Percentiles rank a stretch among this genome's conserved stretches.
Conservation (phyloP, 2,113 vertebrate species). For the Phycodurus eques region DNA sequence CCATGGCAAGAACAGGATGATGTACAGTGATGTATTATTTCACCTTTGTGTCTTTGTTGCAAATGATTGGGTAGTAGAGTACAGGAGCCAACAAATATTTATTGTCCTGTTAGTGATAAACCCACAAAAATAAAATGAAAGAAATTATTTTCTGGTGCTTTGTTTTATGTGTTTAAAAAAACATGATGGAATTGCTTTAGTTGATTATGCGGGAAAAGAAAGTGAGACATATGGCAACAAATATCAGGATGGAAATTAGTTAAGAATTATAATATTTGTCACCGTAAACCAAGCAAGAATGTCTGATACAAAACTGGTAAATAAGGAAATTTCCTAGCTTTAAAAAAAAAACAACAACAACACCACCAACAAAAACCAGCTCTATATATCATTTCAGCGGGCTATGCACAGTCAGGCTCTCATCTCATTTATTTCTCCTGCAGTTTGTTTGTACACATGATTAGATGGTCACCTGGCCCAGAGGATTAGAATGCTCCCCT, state of each 20-base stretch:
- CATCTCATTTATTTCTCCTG: slow-evolving; percentile 55
- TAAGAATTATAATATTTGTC: slow-evolving; percentile 42
- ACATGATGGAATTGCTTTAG: background rate
- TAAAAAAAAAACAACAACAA: slow-evolving; percentile 2
- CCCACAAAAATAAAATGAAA: slow-evolving; percentile 6
- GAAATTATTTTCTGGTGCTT: background rate
- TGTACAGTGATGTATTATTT: background rate
- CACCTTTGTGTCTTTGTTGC: background rate
- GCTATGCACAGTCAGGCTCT: slow-evolving; percentile 41
- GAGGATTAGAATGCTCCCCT: slow-evolving; percentile 75
- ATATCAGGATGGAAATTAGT: slow-evolving; percentile 48
- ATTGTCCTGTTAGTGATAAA: background rate
- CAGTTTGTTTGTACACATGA: slow-evolving; percentile 63
- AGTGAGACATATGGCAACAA: slow-evolving; percentile 53
- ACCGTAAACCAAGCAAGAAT: slow-evolving; percentile 36
- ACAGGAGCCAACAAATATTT: background rate
- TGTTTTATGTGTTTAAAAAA: background rate
- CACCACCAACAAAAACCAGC: background rate
- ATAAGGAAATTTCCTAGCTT: slow-evolving; percentile 46
- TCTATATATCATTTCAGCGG: slow-evolving; percentile 60
- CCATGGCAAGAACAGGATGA: slow-evolving; percentile 7
- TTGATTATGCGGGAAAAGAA: slow-evolving; percentile 33
- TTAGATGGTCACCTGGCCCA: slow-evolving; percentile 70
- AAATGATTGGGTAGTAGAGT: background rate
- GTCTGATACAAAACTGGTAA: slow-evolving; percentile 50